A percentile compares a stretch with the other conserved stretches of the same genome.
phyloP scores from a whole-genome alignment of 2,888 invertebrate species.

The Malthinus seriepunctatus region DNA sequence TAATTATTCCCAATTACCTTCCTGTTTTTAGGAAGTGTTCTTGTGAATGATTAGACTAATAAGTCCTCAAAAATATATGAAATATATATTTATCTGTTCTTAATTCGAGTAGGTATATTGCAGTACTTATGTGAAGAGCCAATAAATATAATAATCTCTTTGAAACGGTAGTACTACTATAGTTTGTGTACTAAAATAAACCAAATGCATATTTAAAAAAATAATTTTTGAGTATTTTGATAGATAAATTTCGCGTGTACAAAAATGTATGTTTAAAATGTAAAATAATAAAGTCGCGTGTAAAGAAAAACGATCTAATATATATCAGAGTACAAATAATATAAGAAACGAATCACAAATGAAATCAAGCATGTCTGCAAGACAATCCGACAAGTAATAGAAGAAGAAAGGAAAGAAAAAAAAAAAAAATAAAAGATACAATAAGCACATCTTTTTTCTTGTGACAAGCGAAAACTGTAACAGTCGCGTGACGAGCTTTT shows the following conservation, averaged over 20 bases:
- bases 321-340: slow-evolving; percentile 1
- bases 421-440: slow-evolving; percentile 8
- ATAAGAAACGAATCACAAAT: slow-evolving; percentile 17
- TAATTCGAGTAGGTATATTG: slow-evolving; percentile 28
- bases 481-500: slow-evolving; percentile 26
- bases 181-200: slow-evolving; percentile 2
- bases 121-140: slow-evolving; percentile 28
- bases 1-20: not conserved
- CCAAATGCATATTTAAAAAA: too few relatives aligned
- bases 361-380: slow-evolving; percentile 26
- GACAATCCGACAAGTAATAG: slow-evolving; percentile 7
- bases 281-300: not conserved
- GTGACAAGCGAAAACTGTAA: slow-evolving; percentile 22
- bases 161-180: slow-evolving; percentile 15
- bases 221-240: not conserved
- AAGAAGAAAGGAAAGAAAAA: too few relatives aligned
- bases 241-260: not conserved
- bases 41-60: slow-evolving; percentile 11
- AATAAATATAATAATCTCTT: slow-evolving; percentile 24
- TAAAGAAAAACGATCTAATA: slow-evolving; percentile 1
- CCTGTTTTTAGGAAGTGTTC: slow-evolving; percentile 7
- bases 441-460: slow-evolving; percentile 5
- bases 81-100: slow-evolving; percentile 23
- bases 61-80: slow-evolving; percentile 17
- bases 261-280: not conserved